Conservation (phyloP, 2,113 vertebrate genomes). For the Fregata magnificens region DNA sequence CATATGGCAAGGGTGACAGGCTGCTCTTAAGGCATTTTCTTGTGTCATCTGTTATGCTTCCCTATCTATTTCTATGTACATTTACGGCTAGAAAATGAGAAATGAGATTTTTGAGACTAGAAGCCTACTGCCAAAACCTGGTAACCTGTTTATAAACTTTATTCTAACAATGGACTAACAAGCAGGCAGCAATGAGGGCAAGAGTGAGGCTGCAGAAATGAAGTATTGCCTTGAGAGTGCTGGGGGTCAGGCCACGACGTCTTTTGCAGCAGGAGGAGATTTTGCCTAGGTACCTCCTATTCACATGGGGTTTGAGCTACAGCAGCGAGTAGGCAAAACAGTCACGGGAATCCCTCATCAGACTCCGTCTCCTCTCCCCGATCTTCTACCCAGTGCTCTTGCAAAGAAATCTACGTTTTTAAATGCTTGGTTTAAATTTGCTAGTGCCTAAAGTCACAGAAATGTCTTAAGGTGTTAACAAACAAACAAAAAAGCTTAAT, state of each 20-base stretch:
- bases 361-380: neutral
- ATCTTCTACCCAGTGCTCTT: conserved; percentile 35
- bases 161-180: neutral
- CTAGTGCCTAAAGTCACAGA: conserved; percentile 9
- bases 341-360: neutral
- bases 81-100: neutral
- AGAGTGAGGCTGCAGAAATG: neutral
- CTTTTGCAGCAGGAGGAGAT: neutral
- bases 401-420: conserved; percentile 22
- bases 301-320: neutral
- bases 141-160: neutral
- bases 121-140: neutral
- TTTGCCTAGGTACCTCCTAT: neutral
- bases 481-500: neutral
- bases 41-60: neutral
- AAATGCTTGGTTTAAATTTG: conserved; percentile 41
- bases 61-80: neutral
- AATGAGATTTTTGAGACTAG: neutral
- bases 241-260: neutral
- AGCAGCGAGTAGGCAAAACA: neutral
- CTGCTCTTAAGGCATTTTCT: conserved; percentile 59
- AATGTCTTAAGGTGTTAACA: neutral
- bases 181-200: conserved; percentile 29
- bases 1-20: neutral
- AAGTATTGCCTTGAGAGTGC: neutral